Conservation (phyloP, 2,113 vertebrate genomes). For the Corythornis madagascariensis region DNA sequence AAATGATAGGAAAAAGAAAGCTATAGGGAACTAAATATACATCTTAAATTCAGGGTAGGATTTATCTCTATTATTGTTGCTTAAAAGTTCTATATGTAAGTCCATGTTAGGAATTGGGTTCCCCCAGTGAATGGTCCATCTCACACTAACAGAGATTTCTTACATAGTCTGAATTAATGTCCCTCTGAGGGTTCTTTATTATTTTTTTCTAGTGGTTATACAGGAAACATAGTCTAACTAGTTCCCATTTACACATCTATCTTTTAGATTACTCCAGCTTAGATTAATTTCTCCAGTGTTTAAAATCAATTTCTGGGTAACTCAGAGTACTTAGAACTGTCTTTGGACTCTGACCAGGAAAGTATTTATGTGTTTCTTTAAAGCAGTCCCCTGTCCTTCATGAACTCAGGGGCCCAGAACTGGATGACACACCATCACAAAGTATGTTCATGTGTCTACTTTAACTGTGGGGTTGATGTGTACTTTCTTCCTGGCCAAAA, state of each 20-base stretch:
- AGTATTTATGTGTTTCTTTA: background rate
- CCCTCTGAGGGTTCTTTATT: background rate
- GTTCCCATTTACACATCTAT: background rate
- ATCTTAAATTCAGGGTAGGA: background rate
- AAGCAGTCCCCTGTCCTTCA: no score
- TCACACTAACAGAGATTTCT: background rate
- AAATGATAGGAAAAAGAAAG: background rate
- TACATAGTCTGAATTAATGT: background rate
- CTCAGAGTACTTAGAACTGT: background rate
- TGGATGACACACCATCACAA: background rate
- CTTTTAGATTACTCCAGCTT: background rate
- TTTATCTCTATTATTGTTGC: background rate
- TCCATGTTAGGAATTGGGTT: rapidly evolving
- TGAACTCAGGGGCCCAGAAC: no score
- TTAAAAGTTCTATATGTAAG: background rate
- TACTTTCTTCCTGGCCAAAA: background rate
- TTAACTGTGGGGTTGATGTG: background rate
- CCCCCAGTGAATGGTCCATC: background rate
- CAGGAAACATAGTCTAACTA: background rate
- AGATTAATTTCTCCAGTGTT: background rate
- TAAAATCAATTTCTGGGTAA: background rate
- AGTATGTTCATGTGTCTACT: background rate
- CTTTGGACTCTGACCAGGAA: background rate
- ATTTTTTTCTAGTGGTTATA: background rate
- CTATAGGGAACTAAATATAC: background rate